These are phyloP conservation scores for Drosophila heteroneura DNA, from an alignment of 2,888 invertebrate species.

Conservation along the genomic window DNA sequence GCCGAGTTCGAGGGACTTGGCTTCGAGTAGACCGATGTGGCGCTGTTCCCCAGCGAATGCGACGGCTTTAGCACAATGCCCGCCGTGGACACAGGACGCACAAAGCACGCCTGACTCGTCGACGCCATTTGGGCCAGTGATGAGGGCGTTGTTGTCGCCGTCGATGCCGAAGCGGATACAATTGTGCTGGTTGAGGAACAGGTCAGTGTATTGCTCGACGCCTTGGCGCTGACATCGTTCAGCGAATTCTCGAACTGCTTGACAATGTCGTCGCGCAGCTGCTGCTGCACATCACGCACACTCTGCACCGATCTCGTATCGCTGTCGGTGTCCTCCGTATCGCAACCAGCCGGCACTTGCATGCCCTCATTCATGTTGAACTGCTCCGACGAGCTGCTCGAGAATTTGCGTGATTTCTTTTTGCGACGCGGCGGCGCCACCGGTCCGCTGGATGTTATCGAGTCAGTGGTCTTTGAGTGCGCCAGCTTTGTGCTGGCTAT, in stretches of 20 bases:
- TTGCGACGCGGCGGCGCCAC: constrained; percentile 93
- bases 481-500: constrained; percentile 94
- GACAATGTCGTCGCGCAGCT: constrained; percentile 83
- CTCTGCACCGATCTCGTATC: constrained; percentile 83
- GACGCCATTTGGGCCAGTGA: constrained; percentile 70
- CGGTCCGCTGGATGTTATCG: constrained; percentile 86
- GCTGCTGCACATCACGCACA: constrained; percentile 83
- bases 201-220: constrained; percentile 58
- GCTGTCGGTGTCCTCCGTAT: constrained; percentile 83
- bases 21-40: constrained; percentile 85
- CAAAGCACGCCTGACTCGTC: constrained; percentile 71
- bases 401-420: constrained; percentile 87
- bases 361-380: constrained; percentile 83
- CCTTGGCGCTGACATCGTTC: constrained; percentile 86
- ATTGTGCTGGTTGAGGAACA: constrained; percentile 81
- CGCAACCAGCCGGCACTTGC: constrained; percentile 77
- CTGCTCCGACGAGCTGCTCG: constrained; percentile 84
- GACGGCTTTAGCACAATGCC: constrained; percentile 83
- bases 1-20: constrained; percentile 85
- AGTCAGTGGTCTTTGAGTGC: constrained; percentile 85
- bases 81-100: constrained; percentile 78
- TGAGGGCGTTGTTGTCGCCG: constrained; percentile 70
- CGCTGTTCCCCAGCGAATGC: constrained; percentile 85
- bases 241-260: constrained; percentile 92
- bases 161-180: constrained; percentile 73